These are phyloP conservation scores for Meiosimyza platycephala DNA, from an alignment of 2,888 invertebrate species.

Conservation along the genomic window DNA sequence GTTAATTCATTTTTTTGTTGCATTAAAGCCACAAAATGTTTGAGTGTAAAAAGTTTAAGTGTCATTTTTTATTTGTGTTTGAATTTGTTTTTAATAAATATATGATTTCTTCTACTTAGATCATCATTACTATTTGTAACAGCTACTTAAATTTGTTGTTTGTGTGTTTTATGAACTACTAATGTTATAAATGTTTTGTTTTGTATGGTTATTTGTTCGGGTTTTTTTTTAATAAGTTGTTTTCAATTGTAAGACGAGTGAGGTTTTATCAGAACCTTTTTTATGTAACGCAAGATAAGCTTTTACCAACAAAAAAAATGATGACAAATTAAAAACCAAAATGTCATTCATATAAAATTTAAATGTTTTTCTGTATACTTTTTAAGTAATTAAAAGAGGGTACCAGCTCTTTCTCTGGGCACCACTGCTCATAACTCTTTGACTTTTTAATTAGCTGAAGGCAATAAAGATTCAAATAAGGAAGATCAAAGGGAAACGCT, in stretches of 20 bases:
- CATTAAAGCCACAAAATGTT: slow-evolving; percentile 20
- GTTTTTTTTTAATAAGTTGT: too few relatives aligned
- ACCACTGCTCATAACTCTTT: too few relatives aligned
- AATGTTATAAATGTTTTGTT: background rate
- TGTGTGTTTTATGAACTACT: background rate
- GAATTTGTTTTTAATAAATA: slow-evolving; percentile 23
- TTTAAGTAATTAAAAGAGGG: too few relatives aligned
- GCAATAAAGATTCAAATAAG: too few relatives aligned
- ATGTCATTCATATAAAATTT: too few relatives aligned
- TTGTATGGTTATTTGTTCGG: too few relatives aligned
- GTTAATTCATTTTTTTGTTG: background rate
- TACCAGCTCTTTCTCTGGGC: too few relatives aligned
- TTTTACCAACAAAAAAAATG: background rate
- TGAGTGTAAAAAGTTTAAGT: slow-evolving; percentile 25
- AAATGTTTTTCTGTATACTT: too few relatives aligned
- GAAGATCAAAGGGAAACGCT: too few relatives aligned
- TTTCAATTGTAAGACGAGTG: background rate
- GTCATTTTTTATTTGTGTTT: slow-evolving; percentile 10
- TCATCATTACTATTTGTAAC: slow-evolving; percentile 23
- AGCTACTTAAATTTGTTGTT: slow-evolving; percentile 26
- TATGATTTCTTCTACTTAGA: slow-evolving; percentile 14
- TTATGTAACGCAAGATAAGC: slow-evolving; percentile 11
- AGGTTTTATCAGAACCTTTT: background rate
- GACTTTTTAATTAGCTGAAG: too few relatives aligned
- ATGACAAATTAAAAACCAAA: too few relatives aligned